phyloP scores from a whole-genome alignment of 2,888 invertebrate genomes.

The Ephialtes manifestator region DNA sequence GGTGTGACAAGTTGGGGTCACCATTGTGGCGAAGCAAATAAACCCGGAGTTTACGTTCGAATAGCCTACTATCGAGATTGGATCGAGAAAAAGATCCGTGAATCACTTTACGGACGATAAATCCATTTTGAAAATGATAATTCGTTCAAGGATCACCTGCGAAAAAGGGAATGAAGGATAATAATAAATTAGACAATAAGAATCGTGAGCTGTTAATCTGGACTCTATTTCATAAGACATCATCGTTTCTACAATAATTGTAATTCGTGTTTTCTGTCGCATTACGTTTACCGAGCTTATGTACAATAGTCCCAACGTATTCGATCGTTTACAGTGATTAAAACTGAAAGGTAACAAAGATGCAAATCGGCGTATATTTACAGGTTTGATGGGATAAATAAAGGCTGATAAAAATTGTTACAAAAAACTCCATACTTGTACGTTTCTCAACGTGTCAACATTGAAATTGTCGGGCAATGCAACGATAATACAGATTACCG shows the following conservation, averaged over 20 bases:
- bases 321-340: conserved; percentile 60
- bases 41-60: conserved; percentile 92
- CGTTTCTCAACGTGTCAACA: conserved; percentile 24
- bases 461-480: background rate
- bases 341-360: conserved; percentile 69
- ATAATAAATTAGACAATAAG: conserved; percentile 31
- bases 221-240: conserved; percentile 83
- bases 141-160: background rate
- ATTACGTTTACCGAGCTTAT: conserved; percentile 80
- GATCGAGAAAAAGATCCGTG: conserved; percentile 88
- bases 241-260: conserved; percentile 83
- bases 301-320: conserved; percentile 78
- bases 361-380: conserved; percentile 71
- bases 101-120: conserved; percentile 80
- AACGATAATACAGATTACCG: background rate
- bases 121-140: background rate
- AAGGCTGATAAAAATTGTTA: conserved; percentile 33
- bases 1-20: conserved; percentile 93
- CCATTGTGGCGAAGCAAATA: conserved; percentile 91
- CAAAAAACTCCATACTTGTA: background rate
- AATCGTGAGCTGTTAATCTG: conserved; percentile 76
- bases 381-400: conserved; percentile 52
- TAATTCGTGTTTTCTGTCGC: conserved; percentile 76
- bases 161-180: conserved; percentile 20
- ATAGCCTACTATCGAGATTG: conserved; percentile 89